Evolutionary conservation across 2,113 vertebrate genomes (phyloP).

Genomic region (Vulpes vulpes): DNA sequence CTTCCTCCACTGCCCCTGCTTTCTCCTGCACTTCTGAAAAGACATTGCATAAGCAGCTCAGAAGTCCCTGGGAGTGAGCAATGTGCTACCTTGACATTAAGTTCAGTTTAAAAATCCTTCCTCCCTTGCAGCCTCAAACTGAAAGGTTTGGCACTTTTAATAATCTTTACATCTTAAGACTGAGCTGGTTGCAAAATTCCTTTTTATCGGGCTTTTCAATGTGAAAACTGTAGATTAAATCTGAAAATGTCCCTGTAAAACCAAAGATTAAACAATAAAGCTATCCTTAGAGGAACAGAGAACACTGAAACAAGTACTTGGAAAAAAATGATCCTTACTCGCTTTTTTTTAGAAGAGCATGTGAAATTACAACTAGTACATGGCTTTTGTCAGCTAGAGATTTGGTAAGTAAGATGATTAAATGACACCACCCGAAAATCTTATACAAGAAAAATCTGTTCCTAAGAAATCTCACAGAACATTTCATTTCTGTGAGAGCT

Average conservation of each 20-base stretch:
- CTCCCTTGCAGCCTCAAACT: neutral
- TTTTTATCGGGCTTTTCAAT: constrained; percentile 59
- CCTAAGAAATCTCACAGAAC: neutral
- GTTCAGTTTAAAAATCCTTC: constrained; percentile 49
- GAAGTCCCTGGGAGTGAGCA: neutral
- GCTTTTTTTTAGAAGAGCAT: neutral
- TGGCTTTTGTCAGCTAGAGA: constrained; percentile 30
- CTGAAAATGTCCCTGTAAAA: constrained; percentile 60
- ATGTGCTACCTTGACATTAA: neutral
- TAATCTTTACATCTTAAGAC: constrained; percentile 63
- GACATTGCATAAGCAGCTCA: neutral
- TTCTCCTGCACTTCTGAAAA: neutral
- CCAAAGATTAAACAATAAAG: constrained; percentile 65
- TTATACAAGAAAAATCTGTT: neutral
- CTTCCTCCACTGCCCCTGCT: neutral
- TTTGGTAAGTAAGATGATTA: constrained; percentile 52
- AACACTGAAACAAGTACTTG: neutral
- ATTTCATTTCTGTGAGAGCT: constrained; percentile 44
- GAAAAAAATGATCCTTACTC: neutral
- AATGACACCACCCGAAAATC: constrained; percentile 47
- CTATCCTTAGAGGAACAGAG: constrained; percentile 30
- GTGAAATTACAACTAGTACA: neutral
- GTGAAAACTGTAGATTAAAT: constrained; percentile 71
- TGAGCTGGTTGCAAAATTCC: constrained; percentile 60
- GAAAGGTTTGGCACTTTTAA: constrained; percentile 31